A percentile compares a stretch with the other conserved stretches of the same genome.
These are phyloP conservation scores for Macquaria ambigua DNA, from an alignment of 2,113 vertebrate genomes.

Conservation along the genomic window DNA sequence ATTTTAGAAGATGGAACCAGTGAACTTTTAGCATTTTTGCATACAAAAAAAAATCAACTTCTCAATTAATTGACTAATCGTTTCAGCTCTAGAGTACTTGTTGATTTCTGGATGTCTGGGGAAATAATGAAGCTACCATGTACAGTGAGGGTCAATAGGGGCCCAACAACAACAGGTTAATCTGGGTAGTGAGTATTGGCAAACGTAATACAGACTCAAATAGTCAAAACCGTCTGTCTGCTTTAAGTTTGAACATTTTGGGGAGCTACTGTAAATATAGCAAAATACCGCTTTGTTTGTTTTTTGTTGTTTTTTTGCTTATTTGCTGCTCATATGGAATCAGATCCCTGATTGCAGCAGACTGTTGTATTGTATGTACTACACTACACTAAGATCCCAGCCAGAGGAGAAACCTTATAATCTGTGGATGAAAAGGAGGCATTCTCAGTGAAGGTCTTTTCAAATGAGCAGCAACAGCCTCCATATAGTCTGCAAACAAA, in stretches of 20 bases:
- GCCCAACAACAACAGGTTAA: no score
- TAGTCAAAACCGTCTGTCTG: background rate
- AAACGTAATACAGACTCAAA: no score
- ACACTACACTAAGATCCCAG: background rate
- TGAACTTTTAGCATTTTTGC: no score
- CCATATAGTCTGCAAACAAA: background rate
- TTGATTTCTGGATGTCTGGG: background rate
- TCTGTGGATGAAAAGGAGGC: background rate
- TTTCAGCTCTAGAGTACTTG: background rate
- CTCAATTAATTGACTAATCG: background rate
- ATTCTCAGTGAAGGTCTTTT: background rate
- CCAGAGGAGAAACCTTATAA: background rate
- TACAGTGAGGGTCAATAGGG: background rate
- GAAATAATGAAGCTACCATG: background rate
- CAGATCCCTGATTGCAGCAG: background rate
- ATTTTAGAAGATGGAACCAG: background rate
- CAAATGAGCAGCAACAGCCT: background rate
- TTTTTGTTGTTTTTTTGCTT: background rate
- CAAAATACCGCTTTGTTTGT: no score
- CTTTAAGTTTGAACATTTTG: background rate
- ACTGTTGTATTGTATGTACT: background rate
- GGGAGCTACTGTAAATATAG: no score
- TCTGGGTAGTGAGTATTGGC: no score
- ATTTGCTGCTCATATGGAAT: background rate
- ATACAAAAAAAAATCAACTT: no score